phyloP scores from a whole-genome alignment of 1,140 invertebrate species.

The Drosophila arawakana region DNA sequence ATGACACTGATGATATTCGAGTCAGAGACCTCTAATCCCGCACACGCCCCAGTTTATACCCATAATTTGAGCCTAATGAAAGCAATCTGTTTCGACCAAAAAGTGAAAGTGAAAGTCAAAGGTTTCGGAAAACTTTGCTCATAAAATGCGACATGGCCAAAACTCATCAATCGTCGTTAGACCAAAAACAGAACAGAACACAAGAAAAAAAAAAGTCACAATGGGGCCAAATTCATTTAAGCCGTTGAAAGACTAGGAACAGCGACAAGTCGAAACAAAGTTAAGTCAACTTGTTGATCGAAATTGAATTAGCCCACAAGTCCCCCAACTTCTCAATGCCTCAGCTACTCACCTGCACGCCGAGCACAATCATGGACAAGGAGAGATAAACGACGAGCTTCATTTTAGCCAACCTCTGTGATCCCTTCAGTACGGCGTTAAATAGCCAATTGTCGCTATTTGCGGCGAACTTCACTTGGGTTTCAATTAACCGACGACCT shows the following conservation, averaged over 20 bases:
- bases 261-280: constrained; percentile 39
- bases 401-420: constrained; percentile 48
- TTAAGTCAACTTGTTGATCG: constrained; percentile 72
- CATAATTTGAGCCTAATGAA: constrained; percentile 70
- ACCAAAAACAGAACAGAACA: neutral
- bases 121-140: constrained; percentile 61
- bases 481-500: constrained; percentile 61
- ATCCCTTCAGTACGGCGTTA: constrained; percentile 9
- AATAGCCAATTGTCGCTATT: constrained; percentile 43
- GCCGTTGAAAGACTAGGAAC: constrained; percentile 48
- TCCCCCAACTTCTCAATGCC: neutral
- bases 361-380: constrained; percentile 76
- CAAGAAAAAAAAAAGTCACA: constrained; percentile 23
- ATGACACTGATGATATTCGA: constrained; percentile 23
- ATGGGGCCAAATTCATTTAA: constrained; percentile 54
- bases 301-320: constrained; percentile 54
- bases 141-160: constrained; percentile 51
- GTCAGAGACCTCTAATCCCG: constrained; percentile 32
- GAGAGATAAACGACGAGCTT: constrained; percentile 73
- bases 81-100: constrained; percentile 53
- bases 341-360: constrained; percentile 73
- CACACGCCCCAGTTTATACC: constrained; percentile 26
- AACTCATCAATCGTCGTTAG: constrained; percentile 61
- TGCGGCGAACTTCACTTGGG: neutral
- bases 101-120: constrained; percentile 23